phyloP scores from a whole-genome alignment of 2,888 invertebrate genomes.

The Microctonus brassicae region DNA sequence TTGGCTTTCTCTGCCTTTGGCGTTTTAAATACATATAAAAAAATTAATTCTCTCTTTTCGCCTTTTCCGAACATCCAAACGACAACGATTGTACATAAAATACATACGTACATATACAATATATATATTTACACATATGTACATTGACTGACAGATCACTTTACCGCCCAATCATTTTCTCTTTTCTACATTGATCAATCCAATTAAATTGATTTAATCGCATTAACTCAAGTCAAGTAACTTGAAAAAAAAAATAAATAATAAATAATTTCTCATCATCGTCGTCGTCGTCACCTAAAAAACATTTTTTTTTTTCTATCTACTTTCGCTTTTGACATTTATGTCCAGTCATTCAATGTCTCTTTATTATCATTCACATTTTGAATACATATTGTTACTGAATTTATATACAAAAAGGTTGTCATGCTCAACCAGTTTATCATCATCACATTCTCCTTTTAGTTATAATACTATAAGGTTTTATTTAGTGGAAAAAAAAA shows the following conservation, averaged over 20 bases:
- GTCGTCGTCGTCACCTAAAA: background rate
- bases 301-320: constrained; percentile 2
- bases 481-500: too few species aligned
- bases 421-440: background rate
- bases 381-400: too few species aligned
- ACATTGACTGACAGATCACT: constrained; percentile 30
- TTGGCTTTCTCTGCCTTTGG: constrained; percentile 44
- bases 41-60: constrained; percentile 36
- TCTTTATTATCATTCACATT: constrained; percentile 1
- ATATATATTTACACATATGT: constrained; percentile 4
- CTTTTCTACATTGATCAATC: background rate
- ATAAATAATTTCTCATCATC: background rate
- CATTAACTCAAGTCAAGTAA: constrained; percentile 7
- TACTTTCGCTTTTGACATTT: constrained; percentile 13
- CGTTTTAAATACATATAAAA: background rate
- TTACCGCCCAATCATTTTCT: constrained; percentile 1
- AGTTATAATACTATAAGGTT: too few species aligned
- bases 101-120: constrained; percentile 16
- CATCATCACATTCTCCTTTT: background rate
- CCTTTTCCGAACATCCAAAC: constrained; percentile 36
- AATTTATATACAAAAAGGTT: background rate
- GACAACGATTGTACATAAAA: constrained; percentile 10
- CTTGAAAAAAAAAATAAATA: background rate
- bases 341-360: constrained; percentile 2
- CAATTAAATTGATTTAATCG: constrained; percentile 29